Conservation (phyloP, 2,113 vertebrate species). For the Gulo gulo region DNA sequence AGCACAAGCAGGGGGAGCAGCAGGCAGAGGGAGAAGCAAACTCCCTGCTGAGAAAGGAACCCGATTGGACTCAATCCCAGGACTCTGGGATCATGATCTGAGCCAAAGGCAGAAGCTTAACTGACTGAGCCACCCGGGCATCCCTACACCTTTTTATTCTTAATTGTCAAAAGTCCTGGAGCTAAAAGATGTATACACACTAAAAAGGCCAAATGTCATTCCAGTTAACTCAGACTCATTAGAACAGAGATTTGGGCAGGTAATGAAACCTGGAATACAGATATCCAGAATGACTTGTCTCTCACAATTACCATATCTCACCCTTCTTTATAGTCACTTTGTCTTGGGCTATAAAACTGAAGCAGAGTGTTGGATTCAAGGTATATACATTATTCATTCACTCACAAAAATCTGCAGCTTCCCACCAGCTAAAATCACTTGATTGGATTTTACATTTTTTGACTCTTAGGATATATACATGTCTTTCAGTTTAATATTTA, state of each 20-base stretch:
- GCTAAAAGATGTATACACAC: neutral
- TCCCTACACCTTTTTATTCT: neutral
- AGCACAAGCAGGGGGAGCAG: too few species aligned
- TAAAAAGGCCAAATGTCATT: neutral
- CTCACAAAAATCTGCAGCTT: neutral
- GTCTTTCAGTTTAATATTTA: neutral
- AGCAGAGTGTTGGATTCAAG: neutral
- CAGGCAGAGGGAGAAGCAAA: too few species aligned
- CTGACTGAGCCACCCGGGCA: too few species aligned
- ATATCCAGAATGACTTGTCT: neutral
- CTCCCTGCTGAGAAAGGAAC: too few species aligned
- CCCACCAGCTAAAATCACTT: neutral
- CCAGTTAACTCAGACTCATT: neutral
- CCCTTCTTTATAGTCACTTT: neutral
- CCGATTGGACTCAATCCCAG: too few species aligned
- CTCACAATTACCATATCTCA: neutral
- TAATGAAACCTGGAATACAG: neutral
- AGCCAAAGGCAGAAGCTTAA: too few species aligned
- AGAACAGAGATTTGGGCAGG: neutral
- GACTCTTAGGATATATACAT: neutral
- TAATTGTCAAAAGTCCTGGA: neutral
- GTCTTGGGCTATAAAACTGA: neutral
- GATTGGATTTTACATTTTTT: neutral
- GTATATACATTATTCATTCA: neutral
- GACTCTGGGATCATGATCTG: too few species aligned